Evolutionary conservation across 2,113 vertebrate species (phyloP), one percentile per base, ranked within the genome.

Genomic region (Lepus europaeus): DNA sequence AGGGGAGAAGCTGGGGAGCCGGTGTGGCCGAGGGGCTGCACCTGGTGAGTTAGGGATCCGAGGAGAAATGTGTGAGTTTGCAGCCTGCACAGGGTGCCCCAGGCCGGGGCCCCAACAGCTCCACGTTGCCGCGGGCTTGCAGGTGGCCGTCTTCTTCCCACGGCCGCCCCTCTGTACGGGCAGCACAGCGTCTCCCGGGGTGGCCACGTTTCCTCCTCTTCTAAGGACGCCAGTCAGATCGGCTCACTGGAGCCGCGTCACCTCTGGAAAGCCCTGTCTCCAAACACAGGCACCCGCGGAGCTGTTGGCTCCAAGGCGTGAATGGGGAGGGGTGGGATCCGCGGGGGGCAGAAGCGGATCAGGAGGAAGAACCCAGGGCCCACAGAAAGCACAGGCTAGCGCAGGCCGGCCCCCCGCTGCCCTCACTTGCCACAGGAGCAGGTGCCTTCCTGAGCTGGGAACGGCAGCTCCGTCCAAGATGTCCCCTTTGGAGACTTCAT

Each of bases 121-220:
- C 45, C 45, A 45, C 63, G 6, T 49, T n/a, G 53, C 11, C 45
- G 25, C 8, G 0, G 22, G 53, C 29, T 22, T 1, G 19, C 10
- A 20, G 22, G 2, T 1, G 45, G 6, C 3, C 72, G 25, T 27
- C 4, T 3, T 12, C 59, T 4, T 64, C 53, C 0, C 1, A 0
- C 3, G 20, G 9, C 9, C 12, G 4, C 2, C 14, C 6, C 51
- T 51, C 51, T 12, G 51, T 16, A 6, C 22, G 2, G 19, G 0
- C 9, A 49, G 23, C 19, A 17, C 2, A 33, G 27, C 23, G n/a
- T 16, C 36, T 66, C 72, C 27, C 22, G 12, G 14, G 6, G 19
- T 2, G 12, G 27, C 31, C 70, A 4, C 1, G 1, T 29, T 7
- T 69, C 53, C 33, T 33, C 63, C 29, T 61, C 33, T n/a, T 4